phyloP scores from a whole-genome alignment of 2,888 invertebrate species.

The Polylopha cassiicola region DNA sequence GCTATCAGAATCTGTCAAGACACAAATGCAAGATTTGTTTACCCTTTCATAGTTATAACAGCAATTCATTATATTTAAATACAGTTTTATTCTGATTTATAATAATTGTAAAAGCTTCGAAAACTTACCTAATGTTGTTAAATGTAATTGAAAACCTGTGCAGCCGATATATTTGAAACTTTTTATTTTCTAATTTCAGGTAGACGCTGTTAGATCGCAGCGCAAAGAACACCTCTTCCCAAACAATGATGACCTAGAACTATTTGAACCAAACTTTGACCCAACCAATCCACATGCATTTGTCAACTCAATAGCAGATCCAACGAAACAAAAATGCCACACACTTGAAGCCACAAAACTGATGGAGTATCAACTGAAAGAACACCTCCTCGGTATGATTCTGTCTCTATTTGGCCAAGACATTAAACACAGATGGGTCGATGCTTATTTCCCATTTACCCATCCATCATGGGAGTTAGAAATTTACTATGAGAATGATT shows the following conservation, averaged over 20 bases:
- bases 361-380: constrained; percentile 91
- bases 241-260: constrained; percentile 74
- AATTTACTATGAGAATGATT: constrained; percentile 86
- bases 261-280: constrained; percentile 81
- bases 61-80: too few relatives aligned
- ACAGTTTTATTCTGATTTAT: too few relatives aligned
- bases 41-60: too few relatives aligned
- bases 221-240: constrained; percentile 82
- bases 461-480: constrained; percentile 99
- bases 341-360: constrained; percentile 91
- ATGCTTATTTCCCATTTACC: constrained; percentile 97
- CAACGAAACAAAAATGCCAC: constrained; percentile 89
- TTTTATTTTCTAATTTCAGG: constrained; percentile 61
- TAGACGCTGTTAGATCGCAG: constrained; percentile 90
- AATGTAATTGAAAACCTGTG: too few relatives aligned
- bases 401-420: constrained; percentile 87
- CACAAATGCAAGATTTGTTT: too few relatives aligned
- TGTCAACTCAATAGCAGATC: constrained; percentile 59
- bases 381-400: constrained; percentile 84
- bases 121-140: too few relatives aligned
- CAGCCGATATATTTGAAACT: constrained; percentile 17
- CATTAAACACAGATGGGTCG: constrained; percentile 87
- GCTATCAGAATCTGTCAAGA: too few relatives aligned
- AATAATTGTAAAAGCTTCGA: too few relatives aligned
- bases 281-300: constrained; percentile 46